A percentile compares a stretch with the other conserved stretches of the same genome.
These are phyloP conservation scores for Austrofundulus limnaeus DNA, from an alignment of 2,113 vertebrate species.

Conservation along the genomic window DNA sequence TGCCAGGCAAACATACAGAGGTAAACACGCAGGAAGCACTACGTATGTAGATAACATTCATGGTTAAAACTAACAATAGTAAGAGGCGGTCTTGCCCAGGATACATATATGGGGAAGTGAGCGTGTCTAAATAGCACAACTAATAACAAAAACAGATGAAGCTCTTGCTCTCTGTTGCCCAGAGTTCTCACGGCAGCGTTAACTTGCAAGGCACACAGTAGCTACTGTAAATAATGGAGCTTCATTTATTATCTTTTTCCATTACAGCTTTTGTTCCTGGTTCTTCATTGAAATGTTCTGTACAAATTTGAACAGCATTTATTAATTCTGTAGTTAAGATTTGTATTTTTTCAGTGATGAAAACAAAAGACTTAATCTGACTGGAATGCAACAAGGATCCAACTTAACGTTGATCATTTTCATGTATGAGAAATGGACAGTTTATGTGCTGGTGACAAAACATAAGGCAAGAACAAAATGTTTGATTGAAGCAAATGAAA, in stretches of 20 bases:
- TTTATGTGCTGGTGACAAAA: too few species aligned
- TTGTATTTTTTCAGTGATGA: background rate
- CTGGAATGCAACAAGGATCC: constrained; percentile 9
- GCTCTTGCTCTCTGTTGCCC: background rate
- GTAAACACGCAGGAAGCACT: background rate
- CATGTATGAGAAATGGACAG: too few species aligned
- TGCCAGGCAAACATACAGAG: background rate
- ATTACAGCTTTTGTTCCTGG: constrained; percentile 25
- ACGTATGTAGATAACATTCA: background rate
- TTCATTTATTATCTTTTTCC: background rate
- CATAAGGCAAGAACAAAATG: too few species aligned
- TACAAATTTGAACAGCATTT: constrained; percentile 8
- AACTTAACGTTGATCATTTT: constrained; percentile 6
- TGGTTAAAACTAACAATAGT: constrained; percentile 34
- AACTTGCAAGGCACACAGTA: constrained; percentile 1
- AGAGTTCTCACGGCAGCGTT: constrained; percentile 6
- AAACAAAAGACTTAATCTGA: constrained; percentile 22
- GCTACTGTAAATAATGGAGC: constrained; percentile 9
- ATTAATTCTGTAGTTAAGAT: constrained; percentile 2
- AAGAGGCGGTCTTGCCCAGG: background rate
- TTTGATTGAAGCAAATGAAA: background rate
- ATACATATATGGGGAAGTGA: constrained; percentile 5
- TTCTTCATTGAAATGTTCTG: constrained; percentile 28
- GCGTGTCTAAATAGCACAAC: constrained; percentile 2
- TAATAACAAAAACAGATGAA: constrained; percentile 40